Evolutionary conservation across 2,113 vertebrate species (phyloP).

Genomic region (Nicator chloris): DNA sequence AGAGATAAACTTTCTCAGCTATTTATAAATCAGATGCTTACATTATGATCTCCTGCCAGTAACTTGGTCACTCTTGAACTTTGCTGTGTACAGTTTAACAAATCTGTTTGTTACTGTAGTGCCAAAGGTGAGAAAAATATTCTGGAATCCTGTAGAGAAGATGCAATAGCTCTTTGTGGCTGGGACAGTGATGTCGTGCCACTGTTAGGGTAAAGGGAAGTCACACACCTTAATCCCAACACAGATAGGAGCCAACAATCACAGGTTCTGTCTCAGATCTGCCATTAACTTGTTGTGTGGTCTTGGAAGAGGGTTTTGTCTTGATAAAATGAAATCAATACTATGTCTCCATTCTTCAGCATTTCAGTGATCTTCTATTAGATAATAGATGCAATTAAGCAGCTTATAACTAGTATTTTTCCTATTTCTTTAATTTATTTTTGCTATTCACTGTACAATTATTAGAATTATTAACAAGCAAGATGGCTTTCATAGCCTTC

Average conservation of each 20-base stretch:
- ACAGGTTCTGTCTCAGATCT: background rate
- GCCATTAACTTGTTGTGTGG: slow-evolving; percentile 17
- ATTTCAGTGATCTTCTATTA: background rate
- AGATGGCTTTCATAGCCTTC: background rate
- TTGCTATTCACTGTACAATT: background rate
- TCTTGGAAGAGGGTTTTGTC: background rate
- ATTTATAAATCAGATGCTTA: slow-evolving; percentile 63
- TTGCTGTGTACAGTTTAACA: background rate
- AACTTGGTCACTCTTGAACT: slow-evolving; percentile 6
- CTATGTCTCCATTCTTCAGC: background rate
- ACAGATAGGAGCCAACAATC: background rate
- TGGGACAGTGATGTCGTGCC: background rate
- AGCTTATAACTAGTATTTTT: background rate
- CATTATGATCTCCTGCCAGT: slow-evolving; percentile 40
- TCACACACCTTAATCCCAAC: background rate
- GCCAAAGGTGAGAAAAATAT: slow-evolving; percentile 54
- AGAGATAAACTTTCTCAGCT: slow-evolving; percentile 61
- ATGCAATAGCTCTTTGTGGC: slow-evolving; percentile 8
- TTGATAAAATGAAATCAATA: background rate
- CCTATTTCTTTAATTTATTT: background rate
- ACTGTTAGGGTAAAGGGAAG: background rate
- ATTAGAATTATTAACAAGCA: background rate
- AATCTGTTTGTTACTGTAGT: slow-evolving; percentile 26
- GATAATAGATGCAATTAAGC: background rate
- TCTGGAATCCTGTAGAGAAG: slow-evolving; percentile 1